Evolutionary conservation across 2,888 invertebrate species (phyloP).

Genomic region (Spodoptera exigua): DNA sequence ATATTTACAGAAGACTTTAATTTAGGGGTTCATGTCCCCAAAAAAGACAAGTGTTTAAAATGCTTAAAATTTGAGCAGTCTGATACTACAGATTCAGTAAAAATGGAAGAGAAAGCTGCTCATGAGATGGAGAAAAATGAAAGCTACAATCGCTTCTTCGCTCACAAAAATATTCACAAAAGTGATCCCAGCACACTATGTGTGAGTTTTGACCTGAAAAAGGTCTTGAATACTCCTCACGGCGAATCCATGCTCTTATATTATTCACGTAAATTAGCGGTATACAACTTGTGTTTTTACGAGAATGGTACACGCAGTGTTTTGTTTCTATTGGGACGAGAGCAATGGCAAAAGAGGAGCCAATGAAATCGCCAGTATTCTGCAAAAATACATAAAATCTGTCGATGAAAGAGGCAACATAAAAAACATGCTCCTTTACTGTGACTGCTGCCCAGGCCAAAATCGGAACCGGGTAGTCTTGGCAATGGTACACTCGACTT

Average conservation of each 20-base stretch:
- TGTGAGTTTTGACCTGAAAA: slow-evolving; percentile 28
- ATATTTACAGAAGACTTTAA: slow-evolving; percentile 49
- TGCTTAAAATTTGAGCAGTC: slow-evolving; percentile 28
- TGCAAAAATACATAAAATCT: slow-evolving; percentile 14
- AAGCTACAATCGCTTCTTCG: slow-evolving; percentile 6
- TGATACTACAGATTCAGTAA: slow-evolving; percentile 1
- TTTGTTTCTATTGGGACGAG: slow-evolving; percentile 15
- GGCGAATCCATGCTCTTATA: slow-evolving; percentile 29
- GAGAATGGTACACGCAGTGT: slow-evolving; percentile 21
- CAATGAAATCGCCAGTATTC: slow-evolving; percentile 8
- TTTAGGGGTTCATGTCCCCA: slow-evolving; percentile 51
- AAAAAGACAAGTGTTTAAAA: slow-evolving; percentile 53
- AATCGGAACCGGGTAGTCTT: slow-evolving; percentile 59
- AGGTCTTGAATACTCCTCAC: slow-evolving; percentile 35
- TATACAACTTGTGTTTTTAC: slow-evolving; percentile 17
- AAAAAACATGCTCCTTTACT: slow-evolving; percentile 11
- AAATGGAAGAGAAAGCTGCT: slow-evolving; percentile 5
- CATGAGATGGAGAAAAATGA: slow-evolving; percentile 9
- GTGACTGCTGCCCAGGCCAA: slow-evolving; percentile 36
- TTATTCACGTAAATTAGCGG: slow-evolving; percentile 28
- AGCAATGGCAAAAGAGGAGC: slow-evolving; percentile 8
- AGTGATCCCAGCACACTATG: slow-evolving; percentile 9
- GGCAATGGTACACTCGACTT: no score
- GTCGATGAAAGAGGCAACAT: slow-evolving; percentile 10
- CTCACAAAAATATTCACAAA: slow-evolving; percentile 8